Conservation (phyloP, 2,888 invertebrate species). For the Cordilura impudica region DNA sequence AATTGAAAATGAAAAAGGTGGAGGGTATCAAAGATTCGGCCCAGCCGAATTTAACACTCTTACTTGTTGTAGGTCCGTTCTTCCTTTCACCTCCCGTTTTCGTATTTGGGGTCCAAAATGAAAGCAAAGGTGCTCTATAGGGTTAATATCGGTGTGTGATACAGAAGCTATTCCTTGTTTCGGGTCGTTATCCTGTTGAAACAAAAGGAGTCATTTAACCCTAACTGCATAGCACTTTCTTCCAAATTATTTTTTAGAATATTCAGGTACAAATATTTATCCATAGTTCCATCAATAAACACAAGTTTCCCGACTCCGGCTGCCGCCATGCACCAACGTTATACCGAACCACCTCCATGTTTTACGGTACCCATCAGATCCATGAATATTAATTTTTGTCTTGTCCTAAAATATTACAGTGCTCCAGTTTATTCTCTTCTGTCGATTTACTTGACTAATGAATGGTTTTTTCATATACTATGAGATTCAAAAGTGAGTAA, state of each 20-base stretch:
- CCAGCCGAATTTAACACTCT: too few species aligned
- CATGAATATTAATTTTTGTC: too few species aligned
- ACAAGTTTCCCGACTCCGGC: slow-evolving; percentile 5
- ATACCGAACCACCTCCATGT: slow-evolving; percentile 8
- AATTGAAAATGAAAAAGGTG: too few species aligned
- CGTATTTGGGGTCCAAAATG: background rate
- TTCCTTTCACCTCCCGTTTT: too few species aligned
- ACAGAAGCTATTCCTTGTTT: background rate
- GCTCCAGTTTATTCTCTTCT: slow-evolving; percentile 30
- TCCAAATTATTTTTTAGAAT: background rate
- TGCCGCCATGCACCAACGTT: slow-evolving; percentile 1
- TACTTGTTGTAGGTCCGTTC: too few species aligned
- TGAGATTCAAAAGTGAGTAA: too few species aligned
- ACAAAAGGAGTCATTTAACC: background rate
- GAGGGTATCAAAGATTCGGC: too few species aligned
- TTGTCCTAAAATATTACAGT: background rate
- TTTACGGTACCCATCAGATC: slow-evolving; percentile 18
- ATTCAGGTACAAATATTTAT: too few species aligned
- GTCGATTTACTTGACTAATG: background rate
- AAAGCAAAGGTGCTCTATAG: slow-evolving; percentile 1
- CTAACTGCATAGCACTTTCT: slow-evolving; percentile 3
- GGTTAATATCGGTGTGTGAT: background rate
- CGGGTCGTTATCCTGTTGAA: slow-evolving; percentile 2
- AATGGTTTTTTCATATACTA: too few species aligned
- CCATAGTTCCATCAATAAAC: background rate